A percentile compares a stretch with the other conserved stretches of the same genome.
phyloP scores from a whole-genome alignment of 2,888 invertebrate species.

The Campopleginae sp. region DNA sequence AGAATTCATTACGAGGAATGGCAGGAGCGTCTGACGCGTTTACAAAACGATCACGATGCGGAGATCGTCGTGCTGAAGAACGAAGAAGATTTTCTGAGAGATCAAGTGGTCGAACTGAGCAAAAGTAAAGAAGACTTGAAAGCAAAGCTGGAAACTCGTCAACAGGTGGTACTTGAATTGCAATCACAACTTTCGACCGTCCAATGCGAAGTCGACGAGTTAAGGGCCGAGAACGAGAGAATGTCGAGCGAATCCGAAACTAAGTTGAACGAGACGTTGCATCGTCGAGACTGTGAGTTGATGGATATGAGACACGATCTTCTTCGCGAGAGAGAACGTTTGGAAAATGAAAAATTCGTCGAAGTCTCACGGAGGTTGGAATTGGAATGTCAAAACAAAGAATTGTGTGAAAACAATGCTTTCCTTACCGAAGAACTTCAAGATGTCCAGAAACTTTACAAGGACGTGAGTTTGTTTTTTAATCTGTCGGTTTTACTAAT shows the following conservation, averaged over 20 bases:
- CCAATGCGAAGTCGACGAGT: conserved; percentile 73
- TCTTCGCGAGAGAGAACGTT: conserved; percentile 71
- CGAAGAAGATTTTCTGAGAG: conserved; percentile 68
- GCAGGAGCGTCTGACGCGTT: conserved; percentile 31
- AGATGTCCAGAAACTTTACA: conserved; percentile 74
- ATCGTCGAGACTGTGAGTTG: conserved; percentile 66
- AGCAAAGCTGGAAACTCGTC: conserved; percentile 70
- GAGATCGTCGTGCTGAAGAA: conserved; percentile 69
- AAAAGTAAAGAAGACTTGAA: conserved; percentile 63
- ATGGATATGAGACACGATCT: conserved; percentile 68
- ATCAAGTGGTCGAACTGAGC: conserved; percentile 59
- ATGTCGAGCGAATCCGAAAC: conserved; percentile 63
- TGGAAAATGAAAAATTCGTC: conserved; percentile 69
- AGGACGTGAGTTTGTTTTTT: conserved; percentile 70
- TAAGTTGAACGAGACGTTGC: conserved; percentile 58
- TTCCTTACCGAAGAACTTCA: conserved; percentile 72
- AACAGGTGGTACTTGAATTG: conserved; percentile 71
- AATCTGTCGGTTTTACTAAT: conserved; percentile 5
- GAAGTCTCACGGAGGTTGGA: conserved; percentile 62
- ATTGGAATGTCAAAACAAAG: conserved; percentile 69
- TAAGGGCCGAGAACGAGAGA: conserved; percentile 72
- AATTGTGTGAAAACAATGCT: conserved; percentile 69
- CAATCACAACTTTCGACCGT: conserved; percentile 73
- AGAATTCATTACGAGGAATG: conserved; percentile 62
- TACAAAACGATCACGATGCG: conserved; percentile 53